These are phyloP conservation scores for Tretioscincus oriximinensis DNA, from an alignment of 2,113 vertebrate species.

Conservation along the genomic window DNA sequence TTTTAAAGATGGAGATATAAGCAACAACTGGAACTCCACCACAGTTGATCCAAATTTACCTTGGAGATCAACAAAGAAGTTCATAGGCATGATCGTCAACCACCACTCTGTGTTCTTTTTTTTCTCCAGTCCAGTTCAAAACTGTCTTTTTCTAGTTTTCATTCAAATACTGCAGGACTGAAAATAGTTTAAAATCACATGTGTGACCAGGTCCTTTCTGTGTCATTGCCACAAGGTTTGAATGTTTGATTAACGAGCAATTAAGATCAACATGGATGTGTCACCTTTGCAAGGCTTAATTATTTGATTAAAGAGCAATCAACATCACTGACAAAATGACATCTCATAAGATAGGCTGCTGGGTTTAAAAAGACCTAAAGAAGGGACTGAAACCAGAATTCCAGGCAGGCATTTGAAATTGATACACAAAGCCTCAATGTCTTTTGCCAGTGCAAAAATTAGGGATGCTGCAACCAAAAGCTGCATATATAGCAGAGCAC, in stretches of 20 bases:
- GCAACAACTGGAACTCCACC: background rate
- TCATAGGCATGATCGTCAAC: background rate
- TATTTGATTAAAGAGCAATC: background rate
- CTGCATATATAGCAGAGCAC: too few species aligned
- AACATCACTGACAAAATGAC: background rate
- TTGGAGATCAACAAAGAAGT: background rate
- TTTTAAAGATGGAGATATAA: background rate
- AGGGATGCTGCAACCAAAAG: background rate
- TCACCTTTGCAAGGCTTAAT: conserved; percentile 16
- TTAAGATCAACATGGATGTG: background rate
- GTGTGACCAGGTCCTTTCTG: background rate
- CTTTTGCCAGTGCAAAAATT: background rate
- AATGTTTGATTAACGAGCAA: conserved; percentile 1
- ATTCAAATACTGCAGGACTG: too few species aligned
- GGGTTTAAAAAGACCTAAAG: background rate
- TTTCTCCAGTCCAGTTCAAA: too few species aligned
- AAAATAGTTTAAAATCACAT: too few species aligned
- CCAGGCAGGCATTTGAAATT: background rate
- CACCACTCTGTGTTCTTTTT: background rate
- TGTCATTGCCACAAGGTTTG: background rate
- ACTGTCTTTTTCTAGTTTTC: too few species aligned
- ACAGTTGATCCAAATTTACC: background rate
- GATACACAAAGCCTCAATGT: background rate
- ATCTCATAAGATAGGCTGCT: background rate
- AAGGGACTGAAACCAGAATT: background rate